A percentile compares a stretch with the other conserved stretches of the same genome.
Evolutionary conservation across 2,113 vertebrate species (phyloP).

Genomic region (Rhynchomys soricoides): DNA sequence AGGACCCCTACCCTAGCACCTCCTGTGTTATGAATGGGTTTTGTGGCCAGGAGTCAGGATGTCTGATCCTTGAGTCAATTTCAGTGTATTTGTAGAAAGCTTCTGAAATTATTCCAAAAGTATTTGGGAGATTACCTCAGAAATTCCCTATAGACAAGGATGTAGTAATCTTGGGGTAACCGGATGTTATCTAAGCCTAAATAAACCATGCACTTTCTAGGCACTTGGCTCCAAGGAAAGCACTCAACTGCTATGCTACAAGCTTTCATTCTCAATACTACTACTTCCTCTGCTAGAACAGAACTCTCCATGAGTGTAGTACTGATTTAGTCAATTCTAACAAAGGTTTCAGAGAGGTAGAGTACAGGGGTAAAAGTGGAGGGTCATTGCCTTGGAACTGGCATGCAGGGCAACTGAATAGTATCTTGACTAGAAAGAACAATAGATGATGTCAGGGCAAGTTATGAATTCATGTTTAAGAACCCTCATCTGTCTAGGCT

Average conservation of each 20-base stretch:
- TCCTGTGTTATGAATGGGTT: too few species aligned
- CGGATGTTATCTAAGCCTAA: slow-evolving; percentile 4
- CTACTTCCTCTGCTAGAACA: background rate
- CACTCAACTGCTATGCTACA: slow-evolving; percentile 9
- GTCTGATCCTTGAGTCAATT: background rate
- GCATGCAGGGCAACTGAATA: slow-evolving; percentile 42
- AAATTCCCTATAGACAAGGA: slow-evolving; percentile 24
- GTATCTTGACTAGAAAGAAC: slow-evolving; percentile 24
- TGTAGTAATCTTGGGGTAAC: background rate
- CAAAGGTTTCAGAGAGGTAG: slow-evolving; percentile 49
- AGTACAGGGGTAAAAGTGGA: background rate
- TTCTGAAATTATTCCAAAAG: background rate
- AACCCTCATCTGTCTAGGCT: background rate
- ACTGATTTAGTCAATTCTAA: slow-evolving; percentile 33
- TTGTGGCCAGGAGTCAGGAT: background rate
- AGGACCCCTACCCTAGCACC: background rate
- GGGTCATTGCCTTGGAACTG: background rate
- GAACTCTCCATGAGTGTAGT: slow-evolving; percentile 55
- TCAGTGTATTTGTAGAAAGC: background rate
- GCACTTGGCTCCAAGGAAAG: background rate
- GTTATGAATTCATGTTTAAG: background rate
- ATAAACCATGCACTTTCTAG: slow-evolving; percentile 56
- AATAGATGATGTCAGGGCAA: background rate
- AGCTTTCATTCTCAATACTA: background rate
- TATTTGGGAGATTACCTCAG: background rate